Base-by-base conservation (phyloP, 2,113 vertebrate species). In the Potamarius usumacintae region DNA sequence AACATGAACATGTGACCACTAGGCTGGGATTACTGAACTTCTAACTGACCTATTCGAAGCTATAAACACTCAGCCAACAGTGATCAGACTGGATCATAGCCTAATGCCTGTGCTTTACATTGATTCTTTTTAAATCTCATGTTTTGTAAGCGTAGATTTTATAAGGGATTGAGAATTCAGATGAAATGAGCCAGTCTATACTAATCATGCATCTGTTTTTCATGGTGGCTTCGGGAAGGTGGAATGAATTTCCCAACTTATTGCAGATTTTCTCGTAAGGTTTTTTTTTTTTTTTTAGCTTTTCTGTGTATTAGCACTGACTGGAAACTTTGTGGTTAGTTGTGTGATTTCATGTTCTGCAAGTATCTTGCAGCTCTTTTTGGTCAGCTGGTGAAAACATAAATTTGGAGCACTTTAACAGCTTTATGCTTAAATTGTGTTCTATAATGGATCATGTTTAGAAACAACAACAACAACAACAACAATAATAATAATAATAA, bases 121-220 rank as follows among this genome's bases (percentile, higher is more conserved):
- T 80, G 74, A 78, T 52, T 76, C 48, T 77, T 55, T 55, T 7
- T 53, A 77, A n/a, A 30, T 17, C 42, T 60, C 4, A 22, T 81
- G 15, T 34, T 81, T 62, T 42, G 27, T 42, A 81, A 42, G 4
- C 60, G 8, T 60, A 60, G 30, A 81, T 60, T 60, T 60, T 12
- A 15, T 60, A 60, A 81, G 8, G 9, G 79, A 60, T 62, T 53
- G 17, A 42, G 57, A 81, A 81, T 22, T 9, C 18, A 42, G 60
- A 58, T 42, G 5, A 81, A 60, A 57, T 57, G 34, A 81, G 18
- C 5, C 79, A 22, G 79, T 60, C 17, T 60, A 60, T 62, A 57
- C 55, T 81, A 57, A 81, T 81, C 27, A 81, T 60, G 18, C 79
- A 60, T 81, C 79, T 81, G 79, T 42, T 81, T 81, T 60, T 81